Conservation (phyloP, 2,113 vertebrate species). For the Diadophis punctatus region DNA sequence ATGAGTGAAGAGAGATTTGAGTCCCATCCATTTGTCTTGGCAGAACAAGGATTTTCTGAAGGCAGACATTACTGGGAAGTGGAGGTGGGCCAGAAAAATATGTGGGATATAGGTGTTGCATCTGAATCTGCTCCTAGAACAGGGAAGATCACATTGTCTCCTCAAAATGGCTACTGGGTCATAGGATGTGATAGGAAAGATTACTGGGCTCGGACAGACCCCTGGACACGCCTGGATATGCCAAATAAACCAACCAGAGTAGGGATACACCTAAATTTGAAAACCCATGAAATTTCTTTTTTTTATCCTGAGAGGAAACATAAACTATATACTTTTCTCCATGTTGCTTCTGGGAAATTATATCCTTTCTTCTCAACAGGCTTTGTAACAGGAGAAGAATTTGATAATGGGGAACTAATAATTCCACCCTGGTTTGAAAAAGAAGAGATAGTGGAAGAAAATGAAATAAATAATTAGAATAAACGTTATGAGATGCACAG, state of each 20-base stretch:
- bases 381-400: background rate
- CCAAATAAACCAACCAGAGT: background rate
- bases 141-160: background rate
- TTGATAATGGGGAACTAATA: background rate
- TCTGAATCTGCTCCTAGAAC: background rate
- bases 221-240: background rate
- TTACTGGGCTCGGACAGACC: background rate
- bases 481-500: background rate
- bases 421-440: background rate
- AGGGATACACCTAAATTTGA: background rate
- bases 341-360: background rate
- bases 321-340: background rate
- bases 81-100: background rate
- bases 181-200: background rate
- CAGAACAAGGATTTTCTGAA: background rate
- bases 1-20: background rate
- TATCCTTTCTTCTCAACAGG: constrained; percentile 1
- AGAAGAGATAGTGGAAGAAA: background rate
- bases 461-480: background rate
- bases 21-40: background rate
- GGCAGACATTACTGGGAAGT: constrained; percentile 14
- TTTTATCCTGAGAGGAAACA: background rate
- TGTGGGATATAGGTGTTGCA: background rate
- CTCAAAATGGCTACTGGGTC: background rate
- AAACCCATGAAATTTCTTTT: background rate